Evolutionary conservation across 2,888 invertebrate genomes (phyloP).

Genomic region (Dioctria rufipes): DNA sequence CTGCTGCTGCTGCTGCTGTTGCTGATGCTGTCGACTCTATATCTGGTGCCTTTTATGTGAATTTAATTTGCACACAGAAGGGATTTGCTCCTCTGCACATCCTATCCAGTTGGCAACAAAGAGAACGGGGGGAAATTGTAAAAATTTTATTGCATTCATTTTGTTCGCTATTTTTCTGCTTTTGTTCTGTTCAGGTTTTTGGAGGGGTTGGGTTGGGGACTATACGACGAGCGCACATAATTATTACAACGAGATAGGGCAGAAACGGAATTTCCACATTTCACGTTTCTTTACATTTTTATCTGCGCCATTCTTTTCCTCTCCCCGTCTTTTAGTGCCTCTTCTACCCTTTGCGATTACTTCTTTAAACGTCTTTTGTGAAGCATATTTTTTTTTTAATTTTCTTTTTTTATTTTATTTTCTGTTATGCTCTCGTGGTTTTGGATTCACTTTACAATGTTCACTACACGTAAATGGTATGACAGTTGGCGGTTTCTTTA

Average conservation of each 20-base stretch:
- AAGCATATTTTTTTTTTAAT: neutral
- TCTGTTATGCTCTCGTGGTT: neutral
- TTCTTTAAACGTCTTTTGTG: neutral
- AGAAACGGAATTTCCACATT: conserved; percentile 36
- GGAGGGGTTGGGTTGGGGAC: neutral
- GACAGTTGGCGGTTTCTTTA: conserved; percentile 43
- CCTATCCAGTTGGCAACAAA: neutral
- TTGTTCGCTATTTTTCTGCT: neutral
- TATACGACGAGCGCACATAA: neutral
- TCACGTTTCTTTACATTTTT: conserved; percentile 10
- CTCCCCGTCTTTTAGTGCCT: too few relatives aligned
- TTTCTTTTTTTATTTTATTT: neutral
- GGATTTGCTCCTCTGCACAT: neutral
- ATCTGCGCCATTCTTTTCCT: neutral
- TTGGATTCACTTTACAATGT: conserved; percentile 9
- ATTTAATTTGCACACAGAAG: conserved; percentile 47
- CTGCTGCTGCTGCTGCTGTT: neutral
- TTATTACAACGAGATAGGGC: conserved; percentile 5
- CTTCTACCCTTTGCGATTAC: neutral
- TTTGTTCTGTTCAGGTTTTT: neutral
- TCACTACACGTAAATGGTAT: conserved; percentile 15
- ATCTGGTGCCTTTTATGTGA: conserved; percentile 37
- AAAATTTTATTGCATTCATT: conserved; percentile 33
- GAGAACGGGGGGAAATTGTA: conserved; percentile 19
- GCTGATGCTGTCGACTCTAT: conserved; percentile 10